Base-by-base conservation (phyloP, 2,888 invertebrate genomes). In the Lacanobia oleracea region DNA sequence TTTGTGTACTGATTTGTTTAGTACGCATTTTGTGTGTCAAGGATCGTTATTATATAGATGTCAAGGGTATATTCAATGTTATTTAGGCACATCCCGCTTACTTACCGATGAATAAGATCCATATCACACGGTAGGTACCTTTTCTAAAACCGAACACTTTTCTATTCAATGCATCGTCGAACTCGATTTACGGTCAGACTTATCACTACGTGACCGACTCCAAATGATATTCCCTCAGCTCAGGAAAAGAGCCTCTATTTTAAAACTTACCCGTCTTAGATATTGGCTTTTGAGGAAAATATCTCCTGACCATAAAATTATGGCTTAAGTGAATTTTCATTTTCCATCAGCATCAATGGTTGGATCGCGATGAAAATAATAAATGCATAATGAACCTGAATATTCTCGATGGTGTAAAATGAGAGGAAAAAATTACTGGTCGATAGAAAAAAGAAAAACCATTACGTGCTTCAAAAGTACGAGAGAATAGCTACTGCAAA, bases 1-100 rank as follows among this genome's bases (percentile, higher is more conserved):
- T 76, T 74, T 75, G 73, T 73, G 66, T 66, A 75, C 69, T 63
- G 75, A 85, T 77, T 81, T 83, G 66, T 84, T 65, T 60, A 50
- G 73, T 74, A 67, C 54, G 61, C 64, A 40, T 68, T 75, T 72
- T 75, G 23, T 77, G 48, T 73, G 79, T 80, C 79, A 80, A 80
- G 81, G 75, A 74, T 73, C 18, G 61, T 62, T 74, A 54, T 72
- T 54, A 75, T 54, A 76, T 80, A 27, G 61, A 48, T 72, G 40
- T 72, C 64, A 74, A 74, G 81, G 72, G 71, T 57, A 18, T 54
- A 50, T 64, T 65, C 62, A 65, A 66, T 63, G 60, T 23, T 53
- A 56, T 37, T 54, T 21, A 27, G 10, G 18, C 18, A 48, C 48
- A 33, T 21, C 48, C 37, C 1, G 51, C 43, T 43, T 14, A 53